Conservation (phyloP, 2,888 invertebrate species). For the Peribatodes rhomboidaria region DNA sequence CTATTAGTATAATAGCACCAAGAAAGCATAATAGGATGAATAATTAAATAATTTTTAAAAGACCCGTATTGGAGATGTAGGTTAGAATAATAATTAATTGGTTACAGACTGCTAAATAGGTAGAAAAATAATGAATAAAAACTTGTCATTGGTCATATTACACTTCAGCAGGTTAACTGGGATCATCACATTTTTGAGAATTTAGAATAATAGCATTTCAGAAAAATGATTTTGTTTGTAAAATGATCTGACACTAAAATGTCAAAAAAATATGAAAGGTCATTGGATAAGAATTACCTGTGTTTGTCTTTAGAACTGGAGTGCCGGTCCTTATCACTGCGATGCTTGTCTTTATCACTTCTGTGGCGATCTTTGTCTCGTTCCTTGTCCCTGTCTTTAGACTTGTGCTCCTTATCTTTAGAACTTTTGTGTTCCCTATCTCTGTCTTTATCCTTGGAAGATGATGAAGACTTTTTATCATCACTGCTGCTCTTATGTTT, state of each 20-base stretch:
- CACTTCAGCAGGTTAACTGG: not conserved
- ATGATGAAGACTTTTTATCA: slow-evolving; percentile 68
- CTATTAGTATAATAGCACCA: slow-evolving; percentile 6
- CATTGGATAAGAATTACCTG: slow-evolving; percentile 63
- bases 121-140: not conserved
- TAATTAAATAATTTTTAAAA: not conserved
- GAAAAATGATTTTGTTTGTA: not conserved
- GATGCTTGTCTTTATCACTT: slow-evolving; percentile 79
- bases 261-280: slow-evolving; percentile 25
- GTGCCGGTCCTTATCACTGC: slow-evolving; percentile 78
- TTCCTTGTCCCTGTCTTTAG: slow-evolving; percentile 69
- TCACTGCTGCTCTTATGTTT: slow-evolving; percentile 67
- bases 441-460: slow-evolving; percentile 70
- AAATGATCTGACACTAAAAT: slow-evolving; percentile 25
- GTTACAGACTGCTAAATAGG: not conserved
- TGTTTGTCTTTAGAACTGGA: slow-evolving; percentile 87
- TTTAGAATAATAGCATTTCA: slow-evolving; percentile 4
- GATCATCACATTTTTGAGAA: slow-evolving; percentile 9
- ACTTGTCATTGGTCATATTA: not conserved
- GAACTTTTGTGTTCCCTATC: slow-evolving; percentile 64
- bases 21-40: not conserved
- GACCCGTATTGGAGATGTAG: not conserved
- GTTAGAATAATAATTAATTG: slow-evolving; percentile 8
- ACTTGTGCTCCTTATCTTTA: slow-evolving; percentile 83
- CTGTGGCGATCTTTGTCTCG: slow-evolving; percentile 75